Evolutionary conservation across 2,797 vertebrate species (phyloP).

Genomic region (Gephyroberyx darwinii): DNA sequence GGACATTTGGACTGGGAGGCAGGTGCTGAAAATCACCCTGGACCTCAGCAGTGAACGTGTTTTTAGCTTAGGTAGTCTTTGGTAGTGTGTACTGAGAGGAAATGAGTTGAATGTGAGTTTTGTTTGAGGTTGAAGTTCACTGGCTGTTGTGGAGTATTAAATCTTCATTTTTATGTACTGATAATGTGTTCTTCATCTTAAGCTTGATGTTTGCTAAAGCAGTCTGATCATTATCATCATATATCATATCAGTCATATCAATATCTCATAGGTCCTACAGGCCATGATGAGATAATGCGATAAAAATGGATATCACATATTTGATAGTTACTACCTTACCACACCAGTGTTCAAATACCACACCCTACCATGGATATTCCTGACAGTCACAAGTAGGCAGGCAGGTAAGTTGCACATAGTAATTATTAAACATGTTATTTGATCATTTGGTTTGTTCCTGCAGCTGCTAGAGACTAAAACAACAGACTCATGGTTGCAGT

Average conservation of each 20-base stretch:
- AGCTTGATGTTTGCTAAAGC: constrained; percentile 21
- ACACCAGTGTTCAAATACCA: background rate
- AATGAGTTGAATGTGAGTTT: constrained; percentile 38
- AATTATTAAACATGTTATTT: no score
- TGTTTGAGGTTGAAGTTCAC: constrained; percentile 30
- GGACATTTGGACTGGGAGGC: constrained; percentile 51
- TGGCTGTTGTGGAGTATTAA: constrained; percentile 21
- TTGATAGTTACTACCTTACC: background rate
- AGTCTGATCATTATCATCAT: constrained; percentile 2
- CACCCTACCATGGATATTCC: background rate
- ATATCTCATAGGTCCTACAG: no score
- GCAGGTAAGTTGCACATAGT: no score
- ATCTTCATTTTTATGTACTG: constrained; percentile 18
- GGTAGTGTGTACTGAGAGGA: constrained; percentile 9
- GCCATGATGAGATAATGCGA: background rate
- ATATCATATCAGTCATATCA: no score
- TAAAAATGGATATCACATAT: background rate
- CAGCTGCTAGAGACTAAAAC: background rate
- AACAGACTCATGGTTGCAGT: background rate
- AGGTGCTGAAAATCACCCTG: constrained; percentile 60
- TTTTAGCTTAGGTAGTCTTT: constrained; percentile 56
- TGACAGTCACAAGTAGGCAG: no score
- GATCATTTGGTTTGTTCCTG: no score
- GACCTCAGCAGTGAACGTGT: constrained; percentile 29
- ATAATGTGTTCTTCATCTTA: constrained; percentile 19